Percentiles rank a stretch among this genome's conserved stretches.
Conservation (phyloP, 2,888 invertebrate genomes). For the Dasysyrphus tricinctus region DNA sequence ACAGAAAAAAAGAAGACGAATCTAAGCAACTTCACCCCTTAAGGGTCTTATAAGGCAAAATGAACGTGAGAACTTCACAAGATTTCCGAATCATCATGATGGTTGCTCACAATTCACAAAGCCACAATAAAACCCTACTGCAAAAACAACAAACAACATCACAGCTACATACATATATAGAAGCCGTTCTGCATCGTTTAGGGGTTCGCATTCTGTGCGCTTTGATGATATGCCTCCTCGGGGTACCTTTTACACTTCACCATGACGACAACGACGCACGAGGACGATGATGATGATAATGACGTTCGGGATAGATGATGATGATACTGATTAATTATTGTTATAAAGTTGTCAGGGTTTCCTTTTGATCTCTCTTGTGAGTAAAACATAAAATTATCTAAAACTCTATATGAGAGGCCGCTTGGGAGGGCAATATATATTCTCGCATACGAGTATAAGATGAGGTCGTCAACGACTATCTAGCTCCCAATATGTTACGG, state of each 20-base stretch:
- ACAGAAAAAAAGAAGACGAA: background rate
- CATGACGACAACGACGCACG: background rate
- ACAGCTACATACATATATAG: conserved; percentile 4
- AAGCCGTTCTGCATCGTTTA: conserved; percentile 57
- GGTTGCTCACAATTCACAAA: background rate
- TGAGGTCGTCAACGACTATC: background rate
- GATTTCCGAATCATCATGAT: conserved; percentile 23
- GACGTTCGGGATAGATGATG: conserved; percentile 38
- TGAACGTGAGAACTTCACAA: conserved; percentile 63
- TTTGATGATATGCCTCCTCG: conserved; percentile 18
- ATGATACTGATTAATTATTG: conserved; percentile 72
- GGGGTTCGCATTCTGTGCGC: conserved; percentile 38
- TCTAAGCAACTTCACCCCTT: conserved; percentile 22
- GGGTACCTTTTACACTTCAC: conserved; percentile 44
- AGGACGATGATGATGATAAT: conserved; percentile 37
- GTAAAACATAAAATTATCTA: conserved; percentile 54
- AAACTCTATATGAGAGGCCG: conserved; percentile 33
- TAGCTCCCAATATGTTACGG: background rate
- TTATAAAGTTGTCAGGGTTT: conserved; percentile 59
- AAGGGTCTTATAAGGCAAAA: conserved; percentile 32
- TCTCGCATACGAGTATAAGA: background rate
- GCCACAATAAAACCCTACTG: conserved; percentile 1
- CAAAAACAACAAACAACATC: conserved; percentile 12
- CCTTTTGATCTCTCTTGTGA: conserved; percentile 61
- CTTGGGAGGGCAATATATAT: conserved; percentile 17